These are phyloP conservation scores for Dolichallabes microphthalmus DNA, from an alignment of 2,113 vertebrate genomes.

Conservation along the genomic window DNA sequence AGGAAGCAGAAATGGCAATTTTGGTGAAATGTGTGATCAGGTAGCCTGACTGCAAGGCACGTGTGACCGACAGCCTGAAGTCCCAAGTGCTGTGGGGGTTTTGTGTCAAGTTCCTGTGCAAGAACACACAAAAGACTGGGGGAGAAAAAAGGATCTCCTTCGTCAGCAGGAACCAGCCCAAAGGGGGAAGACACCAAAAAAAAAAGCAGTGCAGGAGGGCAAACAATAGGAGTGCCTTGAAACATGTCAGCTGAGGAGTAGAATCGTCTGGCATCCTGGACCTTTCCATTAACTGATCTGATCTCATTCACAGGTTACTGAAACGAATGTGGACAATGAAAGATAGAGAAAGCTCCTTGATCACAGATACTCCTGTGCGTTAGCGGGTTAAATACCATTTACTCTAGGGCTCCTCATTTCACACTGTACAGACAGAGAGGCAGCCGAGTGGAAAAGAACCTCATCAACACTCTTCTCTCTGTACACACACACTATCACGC, in stretches of 20 bases:
- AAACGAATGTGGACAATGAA: background rate
- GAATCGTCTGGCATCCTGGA: conserved; percentile 40
- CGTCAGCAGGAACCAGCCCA: conserved; percentile 33
- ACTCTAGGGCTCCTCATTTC: conserved; percentile 36
- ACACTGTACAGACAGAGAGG: conserved; percentile 5
- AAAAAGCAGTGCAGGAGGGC: conserved; percentile 41
- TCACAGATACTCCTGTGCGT: background rate
- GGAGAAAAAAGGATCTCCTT: conserved; percentile 19
- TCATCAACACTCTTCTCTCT: background rate
- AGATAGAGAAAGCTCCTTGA: background rate
- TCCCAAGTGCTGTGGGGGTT: conserved; percentile 1
- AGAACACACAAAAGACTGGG: background rate
- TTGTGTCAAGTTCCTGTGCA: conserved; percentile 14
- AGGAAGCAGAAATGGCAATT: conserved; percentile 8
- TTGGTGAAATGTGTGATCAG: conserved; percentile 6
- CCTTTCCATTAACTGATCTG: conserved; percentile 47
- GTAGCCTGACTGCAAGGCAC: background rate
- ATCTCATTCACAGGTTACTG: conserved; percentile 61
- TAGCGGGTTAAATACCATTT: conserved; percentile 36
- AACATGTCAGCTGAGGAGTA: conserved; percentile 38
- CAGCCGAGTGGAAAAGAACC: conserved; percentile 29
- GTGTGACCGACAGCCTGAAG: background rate
- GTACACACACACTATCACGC: background rate
- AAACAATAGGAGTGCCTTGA: background rate
- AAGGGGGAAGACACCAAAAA: conserved; percentile 42